Base-by-base conservation (phyloP, 92 coral and sea anemone species). In the Zoanthus sociatus region DNA sequence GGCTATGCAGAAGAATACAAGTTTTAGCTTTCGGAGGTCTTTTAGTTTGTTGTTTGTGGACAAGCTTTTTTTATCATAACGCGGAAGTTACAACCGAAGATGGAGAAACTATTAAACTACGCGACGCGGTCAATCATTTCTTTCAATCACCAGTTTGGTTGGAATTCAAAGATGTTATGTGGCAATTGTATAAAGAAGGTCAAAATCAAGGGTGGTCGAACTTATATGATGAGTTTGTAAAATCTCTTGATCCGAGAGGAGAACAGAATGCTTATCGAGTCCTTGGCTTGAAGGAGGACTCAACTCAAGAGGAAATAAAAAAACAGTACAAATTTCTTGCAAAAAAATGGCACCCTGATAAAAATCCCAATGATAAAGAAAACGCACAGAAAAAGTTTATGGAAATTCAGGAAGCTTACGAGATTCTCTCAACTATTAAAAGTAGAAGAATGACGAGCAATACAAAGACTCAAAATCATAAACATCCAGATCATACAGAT, bases 371-470 rank as follows among this genome's bases (percentile, higher is more conserved):
- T 85, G 91, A 97, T 56, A 93, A 92, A 76, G 98, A 92, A 12
- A 87, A 90, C 12, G 99, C 99, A 37, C 96, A 94, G 73, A 92
- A 94, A 84, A 92, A 89, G 73, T 97, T 97, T 72, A 97, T 97
- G 97, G 98, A 91, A 82, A 95, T 97, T 42, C 98, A 97, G 78
- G 97, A 97, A 87, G 98, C 99, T 44, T 97, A 97, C 79, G 99
- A 97, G 75, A 88, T 97, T 66, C 93, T 97, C 44, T 97, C 99
- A 11, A 86, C 93, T 4, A 81, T 97, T 42, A 97, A 97, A 88
- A 58, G 95, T 53, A 89, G 46, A 56, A 89, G 99, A 74, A 93
- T 98, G 12, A 83, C 94, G 14, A 93, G 48, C 72, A 97, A 95
- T 82, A 88, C 95, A 30, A 87, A 85, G 87, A 85, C 94, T 83